These are phyloP conservation scores for Nephotettix cincticeps DNA, from an alignment of 1,140 invertebrate species.

Conservation along the genomic window DNA sequence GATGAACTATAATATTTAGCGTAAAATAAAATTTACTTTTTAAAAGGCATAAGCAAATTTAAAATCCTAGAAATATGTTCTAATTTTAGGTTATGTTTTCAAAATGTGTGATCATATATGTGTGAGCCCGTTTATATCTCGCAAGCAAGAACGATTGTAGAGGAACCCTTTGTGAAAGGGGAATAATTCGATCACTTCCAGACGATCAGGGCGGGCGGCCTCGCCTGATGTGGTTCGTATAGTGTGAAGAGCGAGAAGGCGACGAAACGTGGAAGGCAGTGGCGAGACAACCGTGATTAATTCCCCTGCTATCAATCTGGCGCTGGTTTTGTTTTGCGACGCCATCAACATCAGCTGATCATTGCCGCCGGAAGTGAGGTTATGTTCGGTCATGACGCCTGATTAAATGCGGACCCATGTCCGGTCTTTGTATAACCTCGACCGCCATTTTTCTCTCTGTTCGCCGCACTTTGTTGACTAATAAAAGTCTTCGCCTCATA, in stretches of 20 bases:
- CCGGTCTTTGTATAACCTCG: background rate
- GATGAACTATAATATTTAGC: no score
- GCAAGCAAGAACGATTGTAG: no score
- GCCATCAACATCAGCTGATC: background rate
- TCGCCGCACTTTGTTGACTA: background rate
- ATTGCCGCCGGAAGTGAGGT: background rate
- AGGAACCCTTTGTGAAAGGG: no score
- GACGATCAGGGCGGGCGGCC: no score
- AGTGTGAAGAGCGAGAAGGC: background rate
- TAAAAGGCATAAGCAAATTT: no score
- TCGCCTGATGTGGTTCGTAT: background rate
- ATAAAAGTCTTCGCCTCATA: background rate
- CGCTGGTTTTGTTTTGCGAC: background rate
- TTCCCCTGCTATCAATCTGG: background rate
- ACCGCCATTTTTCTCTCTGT: background rate
- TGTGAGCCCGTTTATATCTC: no score
- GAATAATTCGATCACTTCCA: no score
- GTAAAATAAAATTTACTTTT: no score
- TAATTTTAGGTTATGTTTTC: no score
- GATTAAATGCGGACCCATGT: slow-evolving; percentile 8
- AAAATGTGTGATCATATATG: no score
- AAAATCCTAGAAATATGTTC: no score
- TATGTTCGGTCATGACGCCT: slow-evolving; percentile 5
- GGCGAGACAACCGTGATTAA: slow-evolving; percentile 11
- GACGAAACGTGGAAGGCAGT: background rate